phyloP scores from a whole-genome alignment of 2,888 invertebrate species.

The Tenthredo scrophulariae region DNA sequence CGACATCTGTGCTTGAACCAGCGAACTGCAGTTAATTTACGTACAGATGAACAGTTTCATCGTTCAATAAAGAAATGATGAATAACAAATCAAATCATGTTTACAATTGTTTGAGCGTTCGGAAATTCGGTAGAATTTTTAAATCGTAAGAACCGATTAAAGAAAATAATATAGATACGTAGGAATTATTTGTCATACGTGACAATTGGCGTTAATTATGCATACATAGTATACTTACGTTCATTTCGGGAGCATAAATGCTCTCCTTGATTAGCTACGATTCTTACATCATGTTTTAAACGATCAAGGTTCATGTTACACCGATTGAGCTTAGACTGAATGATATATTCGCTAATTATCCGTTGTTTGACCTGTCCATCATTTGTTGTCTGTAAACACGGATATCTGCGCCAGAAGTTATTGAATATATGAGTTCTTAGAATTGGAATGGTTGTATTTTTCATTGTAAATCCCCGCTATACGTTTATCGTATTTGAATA shows the following conservation, averaged over 20 bases:
- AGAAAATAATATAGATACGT: background rate
- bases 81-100: background rate
- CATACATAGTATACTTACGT: conserved; percentile 9
- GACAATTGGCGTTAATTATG: background rate
- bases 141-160: background rate
- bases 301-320: background rate
- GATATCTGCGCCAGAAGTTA: background rate
- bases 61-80: background rate
- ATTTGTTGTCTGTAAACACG: background rate
- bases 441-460: background rate
- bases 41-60: background rate
- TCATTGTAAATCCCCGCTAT: background rate
- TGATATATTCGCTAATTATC: background rate
- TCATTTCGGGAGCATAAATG: conserved; percentile 8
- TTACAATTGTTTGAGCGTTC: background rate
- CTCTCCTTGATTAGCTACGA: background rate
- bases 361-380: background rate
- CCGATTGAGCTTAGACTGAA: background rate
- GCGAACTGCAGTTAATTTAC: background rate
- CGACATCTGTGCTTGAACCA: conserved; percentile 16
- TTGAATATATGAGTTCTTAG: background rate
- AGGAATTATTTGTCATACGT: background rate
- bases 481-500: background rate
- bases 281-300: background rate
- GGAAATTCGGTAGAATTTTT: background rate